Evolutionary conservation across 2,888 invertebrate species (phyloP), one percentile per base, ranked within the genome.

Genomic region (Aelia acuminata): DNA sequence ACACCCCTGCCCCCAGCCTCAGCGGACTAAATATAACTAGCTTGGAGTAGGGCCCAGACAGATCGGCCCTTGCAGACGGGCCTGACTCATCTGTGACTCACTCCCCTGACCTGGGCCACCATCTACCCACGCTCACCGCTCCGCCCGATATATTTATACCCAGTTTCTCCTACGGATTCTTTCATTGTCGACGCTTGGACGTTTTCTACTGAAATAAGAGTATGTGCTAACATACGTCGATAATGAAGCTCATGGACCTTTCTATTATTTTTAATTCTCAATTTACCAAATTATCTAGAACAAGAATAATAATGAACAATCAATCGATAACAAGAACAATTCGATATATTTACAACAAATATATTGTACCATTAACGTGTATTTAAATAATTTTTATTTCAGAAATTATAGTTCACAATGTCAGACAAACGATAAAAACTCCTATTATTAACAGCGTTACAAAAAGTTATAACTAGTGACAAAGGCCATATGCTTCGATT

Each of bases 61-160:
- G 35, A 35, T 18, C 63, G 63, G 18, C 63, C 63, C 57, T 57
- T 13, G 63, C 63, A 43, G 80, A 80, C 80, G 43, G 80, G 43
- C 80, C 43, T 80, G 80, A 80, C n/a, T 80, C 80, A 80, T 43
- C 43, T 1, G n/a, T 80, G 80, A 80, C 43, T 80, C 80, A 80
- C 80, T 15, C 3, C 43, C 80, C 80, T 80, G 80, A 80, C 80
- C 80, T 80, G 80, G 80, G 43, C 43, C 43, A 43, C 80, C 80
- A n/a, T 39, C 43, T 43, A 43, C 39, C 43, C 80, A 70, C 63
- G 35, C 63, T 20, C 31, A 18, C 5, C 18, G 31, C 63, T 70
- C 57, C 26, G 13, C 26, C n/a, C n/a, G n/a, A n/a, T n/a, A 70
- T 70, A 70, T 70, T 70, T 70, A 70, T 70, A 31, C 8, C n/a